Evolutionary conservation across 2,113 vertebrate species (phyloP).

Genomic region (Ascaphus truei): DNA sequence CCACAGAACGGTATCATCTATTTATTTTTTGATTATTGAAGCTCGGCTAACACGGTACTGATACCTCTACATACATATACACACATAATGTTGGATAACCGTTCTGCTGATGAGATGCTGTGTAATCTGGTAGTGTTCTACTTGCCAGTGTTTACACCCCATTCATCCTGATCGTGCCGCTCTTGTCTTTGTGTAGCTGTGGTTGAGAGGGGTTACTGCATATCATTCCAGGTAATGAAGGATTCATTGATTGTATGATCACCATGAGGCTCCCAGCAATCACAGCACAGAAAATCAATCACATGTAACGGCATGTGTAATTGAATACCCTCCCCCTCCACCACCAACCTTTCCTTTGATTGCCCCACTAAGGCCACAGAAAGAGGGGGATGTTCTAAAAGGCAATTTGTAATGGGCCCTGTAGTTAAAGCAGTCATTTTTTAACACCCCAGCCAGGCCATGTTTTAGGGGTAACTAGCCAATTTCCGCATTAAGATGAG

Average conservation of each 20-base stretch:
- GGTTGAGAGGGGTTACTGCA: background rate
- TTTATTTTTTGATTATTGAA: too few relatives aligned
- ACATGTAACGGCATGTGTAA: conserved; percentile 21
- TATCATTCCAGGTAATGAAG: conserved; percentile 21
- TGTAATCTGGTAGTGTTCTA: background rate
- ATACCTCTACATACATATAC: too few relatives aligned
- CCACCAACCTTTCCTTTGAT: too few relatives aligned
- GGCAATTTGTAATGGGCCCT: too few relatives aligned
- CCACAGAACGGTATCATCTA: too few relatives aligned
- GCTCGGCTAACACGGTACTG: too few relatives aligned
- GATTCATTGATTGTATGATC: conserved; percentile 28
- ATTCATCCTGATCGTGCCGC: background rate
- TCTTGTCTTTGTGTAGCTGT: background rate
- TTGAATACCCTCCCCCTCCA: conserved; percentile 18
- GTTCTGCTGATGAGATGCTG: background rate
- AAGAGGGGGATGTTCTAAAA: background rate
- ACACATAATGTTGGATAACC: too few relatives aligned
- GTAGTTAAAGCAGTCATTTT: too few relatives aligned
- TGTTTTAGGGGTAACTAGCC: too few relatives aligned
- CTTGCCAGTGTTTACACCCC: background rate
- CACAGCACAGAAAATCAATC: conserved; percentile 19
- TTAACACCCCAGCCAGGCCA: too few relatives aligned
- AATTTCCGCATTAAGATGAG: too few relatives aligned
- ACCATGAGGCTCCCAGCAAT: conserved; percentile 1
- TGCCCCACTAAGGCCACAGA: background rate